phyloP scores from a whole-genome alignment of 2,888 invertebrate species.

The Mythimna impura region DNA sequence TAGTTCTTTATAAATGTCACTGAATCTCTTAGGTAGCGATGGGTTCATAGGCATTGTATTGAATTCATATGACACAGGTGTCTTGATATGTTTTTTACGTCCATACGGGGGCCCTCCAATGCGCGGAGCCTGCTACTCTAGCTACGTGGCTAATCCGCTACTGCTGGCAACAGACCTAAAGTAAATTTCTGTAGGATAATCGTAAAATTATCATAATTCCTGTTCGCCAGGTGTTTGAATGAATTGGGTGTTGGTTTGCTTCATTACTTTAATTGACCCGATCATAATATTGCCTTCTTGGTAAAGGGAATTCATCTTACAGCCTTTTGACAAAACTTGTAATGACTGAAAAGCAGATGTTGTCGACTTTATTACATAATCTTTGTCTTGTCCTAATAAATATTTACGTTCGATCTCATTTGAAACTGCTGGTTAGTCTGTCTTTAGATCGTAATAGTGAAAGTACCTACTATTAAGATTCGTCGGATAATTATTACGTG shows the following conservation, averaged over 20 bases:
- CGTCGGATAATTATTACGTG: conserved; percentile 43
- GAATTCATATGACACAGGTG: too few species aligned
- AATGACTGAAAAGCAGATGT: conserved; percentile 18
- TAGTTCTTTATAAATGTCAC: too few species aligned
- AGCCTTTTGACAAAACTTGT: conserved; percentile 17
- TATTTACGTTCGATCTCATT: conserved; percentile 20
- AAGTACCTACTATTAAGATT: conserved; percentile 52
- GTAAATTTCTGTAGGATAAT: conserved; percentile 25
- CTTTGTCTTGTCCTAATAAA: conserved; percentile 18
- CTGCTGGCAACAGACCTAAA: conserved; percentile 39
- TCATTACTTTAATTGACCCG: conserved; percentile 27
- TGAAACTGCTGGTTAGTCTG: conserved; percentile 24
- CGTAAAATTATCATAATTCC: conserved; percentile 34
- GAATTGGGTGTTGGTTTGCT: conserved; percentile 5
- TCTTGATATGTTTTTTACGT: too few species aligned
- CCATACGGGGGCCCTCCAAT: too few species aligned
- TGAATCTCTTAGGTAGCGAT: too few species aligned
- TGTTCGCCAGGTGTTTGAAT: conserved; percentile 17
- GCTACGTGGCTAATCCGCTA: too few species aligned
- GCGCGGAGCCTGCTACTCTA: too few species aligned
- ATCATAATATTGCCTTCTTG: conserved; percentile 16
- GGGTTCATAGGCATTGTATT: too few species aligned
- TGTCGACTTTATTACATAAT: conserved; percentile 19
- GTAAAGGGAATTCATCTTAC: neutral
- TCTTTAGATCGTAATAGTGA: conserved; percentile 49